Evolutionary conservation across 2,888 invertebrate species (phyloP), one percentile per base, ranked within the genome.

Genomic region (Spilarctia lutea): DNA sequence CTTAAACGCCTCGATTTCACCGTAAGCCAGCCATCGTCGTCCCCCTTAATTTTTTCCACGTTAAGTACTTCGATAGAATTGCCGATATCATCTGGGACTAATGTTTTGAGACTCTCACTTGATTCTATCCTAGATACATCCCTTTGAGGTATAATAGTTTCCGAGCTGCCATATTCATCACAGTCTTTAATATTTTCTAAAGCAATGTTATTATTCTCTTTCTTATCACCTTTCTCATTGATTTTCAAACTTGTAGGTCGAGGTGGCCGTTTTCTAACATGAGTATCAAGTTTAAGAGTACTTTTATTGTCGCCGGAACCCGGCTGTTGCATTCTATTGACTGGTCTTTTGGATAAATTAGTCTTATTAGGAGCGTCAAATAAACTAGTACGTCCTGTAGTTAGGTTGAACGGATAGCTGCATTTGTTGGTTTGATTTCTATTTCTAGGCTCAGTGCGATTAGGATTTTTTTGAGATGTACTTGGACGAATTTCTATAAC

Each of bases 21-120:
- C 0, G 98, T 99, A 80, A 98, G 96, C 99, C 99, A 99, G 0
- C 99, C 99, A 83, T 98, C 98, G 65, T 96, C 93, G 78, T 96
- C 93, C 71, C 86, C 92, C 76, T 92, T 93, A 77, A 85, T 87
- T 72, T 88, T 88, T 79, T 94, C 93, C 48, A 96, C 87, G 77
- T 96, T 96, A 20, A 96, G 90, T 71, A 96, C 96, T 88, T 97
- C 96, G 65, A 96, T 89, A 2, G 96, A 94, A 83, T 93, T 94
- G 0, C 92, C 91, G 20, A 92, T 87, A 33, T 94, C 94, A 79
- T 96, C 96, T n/a, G 96, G 93, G 1, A 96, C 95, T 70, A 96
- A 87, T 68, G 96, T 96, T 84, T 94, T 95, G 0, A 96, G 86
- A 84, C 96, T 96, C 65, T 96, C 96, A 78, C 93, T 96, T 0